These are phyloP conservation scores for Cyprinodon diabolis DNA, from an alignment of 2,797 vertebrate species.

Conservation along the genomic window DNA sequence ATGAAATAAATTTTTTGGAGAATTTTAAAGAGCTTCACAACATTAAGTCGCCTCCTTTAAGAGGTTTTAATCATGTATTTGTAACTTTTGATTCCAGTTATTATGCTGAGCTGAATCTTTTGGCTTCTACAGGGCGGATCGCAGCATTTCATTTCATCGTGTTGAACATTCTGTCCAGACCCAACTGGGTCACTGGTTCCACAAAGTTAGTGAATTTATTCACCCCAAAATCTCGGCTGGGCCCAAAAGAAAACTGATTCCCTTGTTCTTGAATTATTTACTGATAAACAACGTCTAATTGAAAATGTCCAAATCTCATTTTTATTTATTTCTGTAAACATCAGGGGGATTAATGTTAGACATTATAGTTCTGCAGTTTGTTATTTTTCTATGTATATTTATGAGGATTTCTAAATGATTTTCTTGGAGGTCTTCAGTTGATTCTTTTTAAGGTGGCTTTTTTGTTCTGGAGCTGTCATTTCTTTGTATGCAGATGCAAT, in stretches of 20 bases:
- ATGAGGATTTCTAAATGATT: neutral
- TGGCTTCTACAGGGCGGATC: too few relatives aligned
- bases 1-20: neutral
- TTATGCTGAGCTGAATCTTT: too few relatives aligned
- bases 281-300: too few relatives aligned
- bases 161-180: too few relatives aligned
- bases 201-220: too few relatives aligned
- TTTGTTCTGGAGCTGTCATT: neutral
- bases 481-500: neutral
- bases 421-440: neutral
- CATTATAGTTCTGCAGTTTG: neutral
- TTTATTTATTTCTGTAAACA: neutral
- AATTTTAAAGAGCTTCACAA: too few relatives aligned
- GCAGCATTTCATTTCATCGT: too few relatives aligned
- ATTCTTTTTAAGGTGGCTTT: neutral
- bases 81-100: neutral
- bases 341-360: neutral
- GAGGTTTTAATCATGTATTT: neutral
- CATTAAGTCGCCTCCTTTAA: neutral
- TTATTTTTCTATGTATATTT: neutral
- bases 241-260: too few relatives aligned
- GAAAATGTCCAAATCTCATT: too few relatives aligned
- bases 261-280: too few relatives aligned
- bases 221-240: too few relatives aligned
- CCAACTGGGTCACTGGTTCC: too few relatives aligned